A percentile compares a stretch with the other conserved stretches of the same genome.
Conservation (phyloP, 1,140 invertebrate genomes). For the Acromyrmex charruanus region DNA sequence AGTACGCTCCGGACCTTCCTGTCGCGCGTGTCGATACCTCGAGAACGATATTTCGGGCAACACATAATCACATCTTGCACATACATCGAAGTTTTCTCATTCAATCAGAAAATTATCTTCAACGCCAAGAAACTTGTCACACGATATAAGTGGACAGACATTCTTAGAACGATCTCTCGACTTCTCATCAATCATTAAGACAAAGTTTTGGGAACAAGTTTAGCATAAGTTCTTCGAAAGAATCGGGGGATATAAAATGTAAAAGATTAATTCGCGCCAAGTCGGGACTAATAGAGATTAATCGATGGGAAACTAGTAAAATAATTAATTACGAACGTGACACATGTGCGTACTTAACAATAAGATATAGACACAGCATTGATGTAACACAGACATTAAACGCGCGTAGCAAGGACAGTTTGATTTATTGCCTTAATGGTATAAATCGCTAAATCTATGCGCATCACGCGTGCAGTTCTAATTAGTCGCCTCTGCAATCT, state of each 20-base stretch:
- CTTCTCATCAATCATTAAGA: background rate
- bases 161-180: background rate
- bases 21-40: slow-evolving; percentile 29
- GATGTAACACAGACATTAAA: slow-evolving; percentile 17
- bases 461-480: slow-evolving; percentile 6
- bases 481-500: slow-evolving; percentile 29
- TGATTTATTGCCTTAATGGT: slow-evolving; percentile 42
- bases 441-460: slow-evolving; percentile 43
- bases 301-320: background rate
- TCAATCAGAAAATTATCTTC: background rate
- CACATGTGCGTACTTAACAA: background rate
- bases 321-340: background rate
- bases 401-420: slow-evolving; percentile 31
- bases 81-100: background rate
- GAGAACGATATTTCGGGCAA: background rate
- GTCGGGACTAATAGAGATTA: background rate
- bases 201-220: background rate
- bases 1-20: slow-evolving; percentile 25
- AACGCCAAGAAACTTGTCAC: background rate
- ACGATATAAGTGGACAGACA: background rate
- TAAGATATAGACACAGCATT: background rate
- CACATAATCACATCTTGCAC: background rate
- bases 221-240: background rate
- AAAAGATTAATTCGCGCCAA: background rate
- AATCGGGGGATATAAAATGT: background rate